A percentile compares a stretch with the other conserved stretches of the same genome.
phyloP scores from a whole-genome alignment of 2,888 invertebrate genomes.

The Chorisops tibialis region DNA sequence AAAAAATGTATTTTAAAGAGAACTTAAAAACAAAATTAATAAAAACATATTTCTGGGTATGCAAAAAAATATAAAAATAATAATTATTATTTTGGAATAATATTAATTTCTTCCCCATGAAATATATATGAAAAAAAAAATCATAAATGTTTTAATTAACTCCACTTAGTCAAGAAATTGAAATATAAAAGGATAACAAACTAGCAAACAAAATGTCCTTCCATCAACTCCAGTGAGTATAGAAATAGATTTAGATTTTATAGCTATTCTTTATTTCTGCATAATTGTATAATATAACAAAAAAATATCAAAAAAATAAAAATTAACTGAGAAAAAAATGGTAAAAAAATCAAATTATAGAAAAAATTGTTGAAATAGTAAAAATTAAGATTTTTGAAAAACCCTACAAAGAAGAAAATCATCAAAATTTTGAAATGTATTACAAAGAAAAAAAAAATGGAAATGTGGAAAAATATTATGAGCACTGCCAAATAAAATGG shows the following conservation, averaged over 20 bases:
- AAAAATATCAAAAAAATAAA: not conserved
- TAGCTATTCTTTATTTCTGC: not conserved
- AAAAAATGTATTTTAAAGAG: not conserved
- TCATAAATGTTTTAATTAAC: not conserved
- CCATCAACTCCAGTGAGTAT: conserved; percentile 3
- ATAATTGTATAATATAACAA: not conserved
- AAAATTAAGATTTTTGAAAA: not conserved
- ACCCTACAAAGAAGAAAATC: not conserved
- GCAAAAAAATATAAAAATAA: not conserved
- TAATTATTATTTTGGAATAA: not conserved
- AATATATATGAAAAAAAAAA: not conserved
- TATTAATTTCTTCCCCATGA: not conserved
- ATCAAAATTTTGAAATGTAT: not conserved
- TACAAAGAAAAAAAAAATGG: not conserved
- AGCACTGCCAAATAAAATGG: not conserved
- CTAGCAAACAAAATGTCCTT: no score
- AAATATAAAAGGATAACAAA: no score
- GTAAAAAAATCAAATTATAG: not conserved
- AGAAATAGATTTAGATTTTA: conserved; percentile 11
- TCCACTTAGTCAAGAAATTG: not conserved
- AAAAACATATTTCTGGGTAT: not conserved
- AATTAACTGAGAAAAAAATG: not conserved
- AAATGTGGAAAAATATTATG: no score
- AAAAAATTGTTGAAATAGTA: not conserved
- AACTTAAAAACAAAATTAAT: not conserved